Percentiles rank a stretch among this genome's conserved stretches.
Evolutionary conservation across 2,888 invertebrate species (phyloP).

Genomic region (Trichacis sp.): DNA sequence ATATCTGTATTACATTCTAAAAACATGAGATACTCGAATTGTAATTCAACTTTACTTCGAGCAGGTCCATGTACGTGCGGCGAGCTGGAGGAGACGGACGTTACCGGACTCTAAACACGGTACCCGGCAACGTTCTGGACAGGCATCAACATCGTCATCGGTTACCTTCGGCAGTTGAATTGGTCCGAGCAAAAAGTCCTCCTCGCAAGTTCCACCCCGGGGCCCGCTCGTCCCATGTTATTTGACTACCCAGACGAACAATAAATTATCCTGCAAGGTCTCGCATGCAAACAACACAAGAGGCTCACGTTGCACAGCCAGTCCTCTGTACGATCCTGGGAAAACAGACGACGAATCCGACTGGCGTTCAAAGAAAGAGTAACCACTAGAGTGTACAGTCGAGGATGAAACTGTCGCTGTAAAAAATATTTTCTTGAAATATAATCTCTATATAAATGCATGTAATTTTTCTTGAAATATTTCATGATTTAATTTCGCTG

Average conservation of each 20-base stretch:
- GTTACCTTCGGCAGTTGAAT: constrained; percentile 61
- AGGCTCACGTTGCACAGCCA: constrained; percentile 75
- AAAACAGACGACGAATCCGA: constrained; percentile 43
- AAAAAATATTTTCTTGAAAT: no score
- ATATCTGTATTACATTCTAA: no score
- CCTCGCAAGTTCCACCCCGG: constrained; percentile 72
- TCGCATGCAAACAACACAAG: constrained; percentile 64
- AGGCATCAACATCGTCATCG: constrained; percentile 61
- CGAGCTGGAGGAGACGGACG: constrained; percentile 75
- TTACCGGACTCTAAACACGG: constrained; percentile 64
- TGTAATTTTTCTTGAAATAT: no score
- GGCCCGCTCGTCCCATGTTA: constrained; percentile 76
- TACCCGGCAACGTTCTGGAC: constrained; percentile 55
- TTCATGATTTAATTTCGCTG: constrained; percentile 22
- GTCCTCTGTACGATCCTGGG: constrained; percentile 58
- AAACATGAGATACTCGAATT: no score
- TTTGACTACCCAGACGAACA: constrained; percentile 65
- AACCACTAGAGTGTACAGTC: constrained; percentile 7
- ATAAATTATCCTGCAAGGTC: constrained; percentile 48
- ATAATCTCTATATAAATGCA: no score
- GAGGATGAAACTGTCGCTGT: no score
- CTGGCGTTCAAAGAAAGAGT: constrained; percentile 46
- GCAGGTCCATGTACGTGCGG: constrained; percentile 76
- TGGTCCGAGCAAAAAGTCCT: constrained; percentile 75
- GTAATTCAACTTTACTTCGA: no score